Conservation (phyloP, 2,797 vertebrate genomes). For the Pangasius mekongensis region DNA sequence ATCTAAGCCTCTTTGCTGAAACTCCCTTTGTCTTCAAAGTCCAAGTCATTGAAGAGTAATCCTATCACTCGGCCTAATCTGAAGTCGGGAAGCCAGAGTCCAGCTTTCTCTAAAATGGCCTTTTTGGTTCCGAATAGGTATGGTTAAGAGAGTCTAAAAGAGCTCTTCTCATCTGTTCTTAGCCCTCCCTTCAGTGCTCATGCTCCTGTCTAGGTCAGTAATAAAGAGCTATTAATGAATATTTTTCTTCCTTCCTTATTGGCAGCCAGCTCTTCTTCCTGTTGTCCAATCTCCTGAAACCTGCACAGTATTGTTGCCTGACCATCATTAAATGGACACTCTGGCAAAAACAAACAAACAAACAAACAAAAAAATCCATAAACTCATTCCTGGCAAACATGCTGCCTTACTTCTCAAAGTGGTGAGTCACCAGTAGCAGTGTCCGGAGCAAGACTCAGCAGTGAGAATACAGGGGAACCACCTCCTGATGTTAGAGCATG, state of each 20-base stretch:
- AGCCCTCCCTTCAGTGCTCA: conserved; percentile 21
- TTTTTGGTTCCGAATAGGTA: conserved; percentile 84
- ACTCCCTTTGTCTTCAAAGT: conserved; percentile 99
- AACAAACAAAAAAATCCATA: not conserved
- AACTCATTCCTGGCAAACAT: not conserved
- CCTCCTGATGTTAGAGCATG: not conserved
- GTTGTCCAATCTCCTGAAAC: conserved; percentile 1
- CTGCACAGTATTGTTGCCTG: conserved; percentile 55
- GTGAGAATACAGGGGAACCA: not conserved
- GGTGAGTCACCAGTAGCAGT: not conserved
- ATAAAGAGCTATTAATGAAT: conserved; percentile 89
- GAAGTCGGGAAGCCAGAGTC: conserved; percentile 89
- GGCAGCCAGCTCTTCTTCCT: not conserved
- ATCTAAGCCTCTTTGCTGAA: conserved; percentile 99
- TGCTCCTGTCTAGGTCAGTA: conserved; percentile 70
- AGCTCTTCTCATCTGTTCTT: conserved; percentile 65
- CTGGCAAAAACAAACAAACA: not conserved
- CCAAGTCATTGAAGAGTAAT: conserved; percentile 99
- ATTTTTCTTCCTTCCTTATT: conserved; percentile 73
- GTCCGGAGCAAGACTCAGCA: not conserved
- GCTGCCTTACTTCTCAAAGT: not conserved
- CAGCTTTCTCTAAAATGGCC: conserved; percentile 80
- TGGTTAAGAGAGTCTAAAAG: conserved; percentile 77
- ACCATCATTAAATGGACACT: conserved; percentile 60
- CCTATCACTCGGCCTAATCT: conserved; percentile 99